Evolutionary conservation across 2,888 invertebrate species (phyloP).

Genomic region (Phengaris alcon): DNA sequence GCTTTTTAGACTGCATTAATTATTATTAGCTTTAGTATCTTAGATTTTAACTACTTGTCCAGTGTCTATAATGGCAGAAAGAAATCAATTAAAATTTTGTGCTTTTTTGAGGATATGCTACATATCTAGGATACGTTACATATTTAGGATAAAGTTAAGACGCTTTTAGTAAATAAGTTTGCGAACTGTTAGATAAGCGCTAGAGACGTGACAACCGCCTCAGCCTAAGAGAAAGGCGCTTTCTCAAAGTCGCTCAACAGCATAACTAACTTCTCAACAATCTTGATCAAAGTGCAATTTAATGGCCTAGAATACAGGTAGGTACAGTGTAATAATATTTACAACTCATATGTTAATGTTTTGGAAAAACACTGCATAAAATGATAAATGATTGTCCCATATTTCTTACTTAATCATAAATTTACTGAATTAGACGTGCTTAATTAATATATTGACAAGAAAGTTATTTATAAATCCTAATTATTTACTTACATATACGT

Average conservation of each 20-base stretch:
- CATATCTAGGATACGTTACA: no score
- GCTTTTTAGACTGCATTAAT: no score
- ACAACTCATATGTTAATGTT: neutral
- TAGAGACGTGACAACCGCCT: constrained; percentile 49
- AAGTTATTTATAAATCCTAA: constrained; percentile 2
- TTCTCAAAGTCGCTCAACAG: constrained; percentile 59
- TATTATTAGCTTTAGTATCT: no score
- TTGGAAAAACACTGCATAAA: neutral
- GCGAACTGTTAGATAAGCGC: constrained; percentile 61
- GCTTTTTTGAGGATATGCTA: no score
- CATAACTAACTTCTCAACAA: constrained; percentile 23
- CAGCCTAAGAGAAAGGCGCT: constrained; percentile 72
- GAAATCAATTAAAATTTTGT: no score
- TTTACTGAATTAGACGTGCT: neutral
- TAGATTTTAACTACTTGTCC: no score
- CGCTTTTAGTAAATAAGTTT: constrained; percentile 45
- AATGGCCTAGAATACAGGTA: neutral
- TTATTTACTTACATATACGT: neutral
- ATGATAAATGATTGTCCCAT: neutral
- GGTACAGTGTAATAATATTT: neutral
- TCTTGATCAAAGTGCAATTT: constrained; percentile 23
- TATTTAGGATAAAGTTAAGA: neutral
- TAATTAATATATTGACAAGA: neutral
- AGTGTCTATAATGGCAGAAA: no score
- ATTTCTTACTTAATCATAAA: neutral